Evolutionary conservation across 2,113 vertebrate genomes (phyloP).

Genomic region (Physeter macrocephalus): DNA sequence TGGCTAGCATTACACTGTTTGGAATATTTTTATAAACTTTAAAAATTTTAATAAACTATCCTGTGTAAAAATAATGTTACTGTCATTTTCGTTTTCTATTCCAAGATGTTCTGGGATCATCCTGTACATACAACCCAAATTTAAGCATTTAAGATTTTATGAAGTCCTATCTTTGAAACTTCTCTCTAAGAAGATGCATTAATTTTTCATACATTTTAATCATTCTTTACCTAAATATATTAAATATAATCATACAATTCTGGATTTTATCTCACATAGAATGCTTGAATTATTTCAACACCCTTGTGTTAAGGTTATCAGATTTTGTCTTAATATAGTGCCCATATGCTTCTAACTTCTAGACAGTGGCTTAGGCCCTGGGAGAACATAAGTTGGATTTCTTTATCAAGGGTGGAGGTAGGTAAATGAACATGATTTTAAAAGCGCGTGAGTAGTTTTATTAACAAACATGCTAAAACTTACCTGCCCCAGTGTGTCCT

Average conservation of each 20-base stretch:
- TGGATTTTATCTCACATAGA: not conserved
- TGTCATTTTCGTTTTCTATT: not conserved
- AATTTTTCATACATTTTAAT: constrained; percentile 27
- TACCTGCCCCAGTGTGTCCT: not conserved
- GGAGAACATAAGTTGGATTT: not conserved
- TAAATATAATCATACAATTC: not conserved
- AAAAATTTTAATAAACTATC: not conserved
- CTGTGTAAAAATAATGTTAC: not conserved
- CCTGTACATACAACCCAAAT: not conserved
- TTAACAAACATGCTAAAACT: not conserved
- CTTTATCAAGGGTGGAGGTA: not conserved
- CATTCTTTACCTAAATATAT: not conserved
- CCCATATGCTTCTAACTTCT: not conserved
- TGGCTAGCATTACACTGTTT: not conserved
- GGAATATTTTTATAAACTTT: not conserved
- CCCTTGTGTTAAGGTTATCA: not conserved
- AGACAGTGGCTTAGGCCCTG: not conserved
- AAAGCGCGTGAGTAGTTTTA: not conserved
- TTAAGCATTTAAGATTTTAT: constrained; percentile 14
- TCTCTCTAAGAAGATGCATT: not conserved
- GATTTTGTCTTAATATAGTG: not conserved
- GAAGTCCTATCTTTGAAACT: not conserved
- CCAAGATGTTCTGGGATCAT: not conserved
- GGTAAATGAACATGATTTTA: not conserved
- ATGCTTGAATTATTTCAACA: constrained; percentile 10